A percentile compares a stretch with the other conserved stretches of the same genome.
Evolutionary conservation across 2,888 invertebrate species (phyloP).

Genomic region (Folsomia manolachei): DNA sequence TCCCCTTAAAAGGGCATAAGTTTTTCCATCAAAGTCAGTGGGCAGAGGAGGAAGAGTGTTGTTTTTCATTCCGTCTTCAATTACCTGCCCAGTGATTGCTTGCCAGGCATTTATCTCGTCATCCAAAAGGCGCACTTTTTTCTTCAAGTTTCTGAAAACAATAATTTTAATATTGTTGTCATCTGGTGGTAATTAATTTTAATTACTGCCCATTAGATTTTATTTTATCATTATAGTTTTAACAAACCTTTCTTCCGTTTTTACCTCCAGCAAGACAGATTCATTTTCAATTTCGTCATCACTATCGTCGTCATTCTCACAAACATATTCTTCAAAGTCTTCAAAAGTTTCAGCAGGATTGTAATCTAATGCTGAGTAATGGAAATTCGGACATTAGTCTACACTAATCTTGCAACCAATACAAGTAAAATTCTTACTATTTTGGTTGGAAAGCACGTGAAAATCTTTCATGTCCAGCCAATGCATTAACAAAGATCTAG

Average conservation of each 20-base stretch:
- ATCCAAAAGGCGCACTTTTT: slow-evolving; percentile 82
- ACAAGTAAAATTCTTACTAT: slow-evolving; percentile 57
- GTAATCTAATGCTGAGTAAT: slow-evolving; percentile 51
- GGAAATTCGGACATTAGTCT: too few species aligned
- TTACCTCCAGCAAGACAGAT: background rate
- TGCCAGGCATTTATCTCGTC: slow-evolving; percentile 89
- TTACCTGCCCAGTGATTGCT: slow-evolving; percentile 84
- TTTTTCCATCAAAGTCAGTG: slow-evolving; percentile 88
- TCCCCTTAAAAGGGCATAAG: slow-evolving; percentile 86
- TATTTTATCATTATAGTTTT: background rate
- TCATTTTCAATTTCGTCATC: background rate
- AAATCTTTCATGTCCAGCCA: slow-evolving; percentile 93
- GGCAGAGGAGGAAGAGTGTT: slow-evolving; percentile 53
- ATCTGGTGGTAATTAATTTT: background rate
- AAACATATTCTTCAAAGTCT: slow-evolving; percentile 85
- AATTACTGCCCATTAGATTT: background rate
- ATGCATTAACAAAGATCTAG: slow-evolving; percentile 78
- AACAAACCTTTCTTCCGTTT: slow-evolving; percentile 11
- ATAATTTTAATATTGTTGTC: background rate
- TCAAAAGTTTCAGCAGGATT: slow-evolving; percentile 62
- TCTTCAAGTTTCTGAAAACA: slow-evolving; percentile 65
- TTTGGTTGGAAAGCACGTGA: slow-evolving; percentile 84
- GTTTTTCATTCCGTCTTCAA: slow-evolving; percentile 62
- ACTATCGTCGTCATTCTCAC: slow-evolving; percentile 61
- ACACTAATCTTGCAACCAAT: too few species aligned